Conservation (phyloP, 2,113 vertebrate species). For the Triplophysa tibetana region DNA sequence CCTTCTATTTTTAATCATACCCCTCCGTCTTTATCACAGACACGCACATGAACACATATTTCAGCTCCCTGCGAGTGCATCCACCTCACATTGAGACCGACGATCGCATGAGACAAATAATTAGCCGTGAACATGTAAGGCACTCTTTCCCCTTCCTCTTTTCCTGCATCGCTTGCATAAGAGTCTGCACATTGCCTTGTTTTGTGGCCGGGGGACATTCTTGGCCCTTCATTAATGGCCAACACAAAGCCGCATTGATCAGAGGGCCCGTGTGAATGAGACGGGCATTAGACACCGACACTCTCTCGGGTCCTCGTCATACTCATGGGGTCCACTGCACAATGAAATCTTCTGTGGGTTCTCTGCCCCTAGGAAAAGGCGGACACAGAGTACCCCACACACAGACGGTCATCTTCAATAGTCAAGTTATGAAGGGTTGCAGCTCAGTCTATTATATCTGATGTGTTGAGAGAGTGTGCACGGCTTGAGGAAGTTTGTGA, state of each 20-base stretch:
- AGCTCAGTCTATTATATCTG: conserved; percentile 39
- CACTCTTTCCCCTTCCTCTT: no score
- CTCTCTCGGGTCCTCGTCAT: conserved; percentile 34
- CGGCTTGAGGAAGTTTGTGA: background rate
- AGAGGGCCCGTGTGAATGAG: conserved; percentile 39
- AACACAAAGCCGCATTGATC: conserved; percentile 56
- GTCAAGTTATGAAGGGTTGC: conserved; percentile 31
- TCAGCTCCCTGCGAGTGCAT: no score
- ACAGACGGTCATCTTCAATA: conserved; percentile 42
- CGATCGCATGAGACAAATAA: background rate
- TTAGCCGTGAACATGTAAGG: conserved; percentile 18
- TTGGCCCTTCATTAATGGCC: conserved; percentile 32
- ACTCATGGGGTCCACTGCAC: conserved; percentile 37
- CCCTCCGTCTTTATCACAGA: background rate
- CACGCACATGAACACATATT: background rate
- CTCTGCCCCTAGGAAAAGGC: conserved; percentile 45
- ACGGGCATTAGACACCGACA: conserved; percentile 49
- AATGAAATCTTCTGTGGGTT: conserved; percentile 49
- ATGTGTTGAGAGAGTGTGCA: conserved; percentile 19
- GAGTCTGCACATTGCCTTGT: conserved; percentile 5
- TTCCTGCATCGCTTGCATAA: conserved; percentile 29
- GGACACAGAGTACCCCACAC: conserved; percentile 50
- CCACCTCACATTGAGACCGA: background rate
- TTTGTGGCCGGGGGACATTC: conserved; percentile 28
- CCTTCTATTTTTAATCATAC: conserved; percentile 18